phyloP scores from a whole-genome alignment of 1,140 invertebrate species.

The Drosophila teissieri region DNA sequence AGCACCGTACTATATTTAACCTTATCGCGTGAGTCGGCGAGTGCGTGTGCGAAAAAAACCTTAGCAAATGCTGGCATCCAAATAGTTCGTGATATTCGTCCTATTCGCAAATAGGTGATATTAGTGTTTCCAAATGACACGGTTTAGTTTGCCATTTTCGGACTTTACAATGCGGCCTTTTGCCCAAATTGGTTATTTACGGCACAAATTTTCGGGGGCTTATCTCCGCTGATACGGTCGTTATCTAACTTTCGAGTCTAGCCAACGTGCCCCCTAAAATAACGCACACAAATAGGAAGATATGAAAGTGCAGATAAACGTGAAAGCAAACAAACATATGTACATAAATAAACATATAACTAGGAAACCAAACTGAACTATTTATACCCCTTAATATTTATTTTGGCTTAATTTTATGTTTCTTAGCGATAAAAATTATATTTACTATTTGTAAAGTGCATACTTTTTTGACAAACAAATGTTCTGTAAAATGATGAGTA shows the following conservation, averaged over 20 bases:
- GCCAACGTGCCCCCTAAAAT: slow-evolving; percentile 45
- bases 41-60: slow-evolving; percentile 35
- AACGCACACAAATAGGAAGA: slow-evolving; percentile 1
- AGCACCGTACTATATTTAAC: slow-evolving; percentile 36
- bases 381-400: neutral
- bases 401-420: too few species aligned
- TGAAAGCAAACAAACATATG: slow-evolving; percentile 13
- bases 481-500: too few species aligned
- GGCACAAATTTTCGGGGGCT: slow-evolving; percentile 5
- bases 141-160: slow-evolving; percentile 13
- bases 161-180: slow-evolving; percentile 10
- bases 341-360: neutral
- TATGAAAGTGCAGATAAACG: slow-evolving; percentile 19
- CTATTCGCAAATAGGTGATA: slow-evolving; percentile 5
- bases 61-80: slow-evolving; percentile 11
- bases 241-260: slow-evolving; percentile 33
- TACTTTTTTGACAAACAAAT: too few species aligned
- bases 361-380: neutral
- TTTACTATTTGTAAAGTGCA: too few species aligned
- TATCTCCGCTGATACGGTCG: slow-evolving; percentile 25
- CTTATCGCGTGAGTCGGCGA: slow-evolving; percentile 35
- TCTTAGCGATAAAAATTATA: too few species aligned
- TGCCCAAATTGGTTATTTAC: slow-evolving; percentile 24
- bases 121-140: slow-evolving; percentile 20
- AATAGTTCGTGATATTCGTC: slow-evolving; percentile 4